Evolutionary conservation across 2,888 invertebrate genomes (phyloP), one percentile per base, ranked within the genome.

Genomic region (Stenotaenia linearis): DNA sequence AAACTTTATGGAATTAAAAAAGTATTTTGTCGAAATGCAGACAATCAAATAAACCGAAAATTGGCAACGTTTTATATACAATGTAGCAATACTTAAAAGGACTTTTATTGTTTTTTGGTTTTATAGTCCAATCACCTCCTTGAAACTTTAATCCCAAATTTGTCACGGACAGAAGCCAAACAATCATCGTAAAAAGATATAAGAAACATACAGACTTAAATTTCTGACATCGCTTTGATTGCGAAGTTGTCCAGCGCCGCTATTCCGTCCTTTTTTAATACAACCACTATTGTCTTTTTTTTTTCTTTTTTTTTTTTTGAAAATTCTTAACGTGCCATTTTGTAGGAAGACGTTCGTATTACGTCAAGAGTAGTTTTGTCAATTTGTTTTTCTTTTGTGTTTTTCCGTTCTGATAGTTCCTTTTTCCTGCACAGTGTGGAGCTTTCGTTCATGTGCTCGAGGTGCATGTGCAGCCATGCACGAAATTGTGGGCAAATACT

Each of bases 381-480:
- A 69, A 69, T 69, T 69, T 69, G 69, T 69, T 69, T 69, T 69
- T 69, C 69, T 69, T 69, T 69, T 69, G 69, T 69, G 69, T 69
- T 69, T 69, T 69, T 69, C 69, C 69, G 69, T 69, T 69, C 69
- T 25, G 69, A 28, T 69, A 69, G 69, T 69, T 69, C 69, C 69
- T 69, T 69, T 69, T 69, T 69, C 69, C 69, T 69, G 23, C 69
- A 69, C 69, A 15, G 69, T 69, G 69, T 28, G 69, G 69, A 69
- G 69, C 69, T 69, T 69, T 69, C 69, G 69, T 28, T 69, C 69
- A 28, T 69, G 69, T 69, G 69, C 69, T 69, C 69, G 69, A 69
- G 25, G 69, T 69, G 69, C 69, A 69, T 69, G 69, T 69, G 69
- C 69, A 69, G 69, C 69, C 25, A 69, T 69, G 69, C 69, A 69